A percentile compares a stretch with the other conserved stretches of the same genome.
Evolutionary conservation across 2,113 vertebrate genomes (phyloP).

Genomic region (Oncorhynchus kisutch): DNA sequence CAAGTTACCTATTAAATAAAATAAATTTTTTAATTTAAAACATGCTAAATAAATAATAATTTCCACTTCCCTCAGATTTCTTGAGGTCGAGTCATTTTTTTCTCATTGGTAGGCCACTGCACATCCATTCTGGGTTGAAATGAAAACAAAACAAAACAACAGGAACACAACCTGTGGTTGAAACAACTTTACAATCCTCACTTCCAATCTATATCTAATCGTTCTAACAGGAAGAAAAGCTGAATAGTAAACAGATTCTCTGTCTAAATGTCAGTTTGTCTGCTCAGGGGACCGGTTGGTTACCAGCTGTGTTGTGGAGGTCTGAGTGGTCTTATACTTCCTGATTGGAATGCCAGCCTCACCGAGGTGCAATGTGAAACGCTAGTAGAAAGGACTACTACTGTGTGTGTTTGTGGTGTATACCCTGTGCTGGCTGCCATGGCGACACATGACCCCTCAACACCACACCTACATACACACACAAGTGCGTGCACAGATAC

Average conservation of each 20-base stretch:
- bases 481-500: neutral
- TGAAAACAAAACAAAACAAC: neutral
- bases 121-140: conserved; percentile 30
- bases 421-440: conserved; percentile 15
- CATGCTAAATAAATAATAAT: neutral
- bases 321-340: conserved; percentile 31
- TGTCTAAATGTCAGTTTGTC: conserved; percentile 9
- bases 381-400: conserved; percentile 46
- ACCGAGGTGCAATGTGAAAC: conserved; percentile 50
- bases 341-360: conserved; percentile 40
- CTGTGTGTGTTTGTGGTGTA: conserved; percentile 34
- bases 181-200: neutral
- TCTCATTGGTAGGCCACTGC: conserved; percentile 67
- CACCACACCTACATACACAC: neutral
- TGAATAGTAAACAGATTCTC: neutral
- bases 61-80: conserved; percentile 62
- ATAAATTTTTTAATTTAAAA: neutral
- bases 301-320: conserved; percentile 9
- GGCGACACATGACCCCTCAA: neutral
- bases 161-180: no score
- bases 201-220: neutral
- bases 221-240: neutral
- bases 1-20: no score
- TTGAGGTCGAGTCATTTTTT: conserved; percentile 49
- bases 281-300: neutral